Evolutionary conservation across 2,113 vertebrate genomes (phyloP), one percentile per base, ranked within the genome.

Genomic region (Pyrgilauda ruficollis): DNA sequence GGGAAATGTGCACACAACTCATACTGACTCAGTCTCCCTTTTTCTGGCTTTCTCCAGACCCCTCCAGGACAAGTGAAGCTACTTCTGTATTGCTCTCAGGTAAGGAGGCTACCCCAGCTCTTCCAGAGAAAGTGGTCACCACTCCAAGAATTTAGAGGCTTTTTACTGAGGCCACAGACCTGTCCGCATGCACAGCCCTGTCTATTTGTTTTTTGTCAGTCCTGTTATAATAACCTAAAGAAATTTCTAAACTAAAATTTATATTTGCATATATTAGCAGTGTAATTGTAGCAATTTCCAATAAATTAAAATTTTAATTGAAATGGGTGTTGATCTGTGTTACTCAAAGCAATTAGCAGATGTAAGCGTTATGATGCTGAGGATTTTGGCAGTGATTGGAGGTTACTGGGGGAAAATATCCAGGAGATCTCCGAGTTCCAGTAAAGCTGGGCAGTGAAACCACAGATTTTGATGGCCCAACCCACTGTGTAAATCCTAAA

Each of bases 101-200:
- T 50, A 31, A 33, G 24, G 39, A 46, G 39, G 47, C 39, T 46
- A 39, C n/a, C 39, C 39, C 55, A 70, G 39, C n/a, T 24, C 19
- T n/a, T 39, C 55, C 28, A 46, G 12, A 62, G 19, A 78, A 69
- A 62, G 39, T 19, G 1, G 0, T 39, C 56, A 8, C 28, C 22
- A 13, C 8, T 62, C 47, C 2, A 11, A 47, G 23, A 24, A n/a
- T 87, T 55, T n/a, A 46, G 28, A 62, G 33, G 3, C 12, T 39
- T 69, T 46, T 22, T 4, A 5, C 23, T 59, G 56, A 26, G 56
- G 56, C 14, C 10, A 20, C 27, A 37, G 35, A 17, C n/a, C 24
- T 27, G 24, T 61, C 20, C 2, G 6, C 2, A 0, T 44, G 46
- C 39, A 31, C 53, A 53, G 7, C 13, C 19, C n/a, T 52, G 1